A percentile compares a stretch with the other conserved stretches of the same genome.
Evolutionary conservation across 2,113 vertebrate species (phyloP).

Genomic region (Cricetomys ansorgei): DNA sequence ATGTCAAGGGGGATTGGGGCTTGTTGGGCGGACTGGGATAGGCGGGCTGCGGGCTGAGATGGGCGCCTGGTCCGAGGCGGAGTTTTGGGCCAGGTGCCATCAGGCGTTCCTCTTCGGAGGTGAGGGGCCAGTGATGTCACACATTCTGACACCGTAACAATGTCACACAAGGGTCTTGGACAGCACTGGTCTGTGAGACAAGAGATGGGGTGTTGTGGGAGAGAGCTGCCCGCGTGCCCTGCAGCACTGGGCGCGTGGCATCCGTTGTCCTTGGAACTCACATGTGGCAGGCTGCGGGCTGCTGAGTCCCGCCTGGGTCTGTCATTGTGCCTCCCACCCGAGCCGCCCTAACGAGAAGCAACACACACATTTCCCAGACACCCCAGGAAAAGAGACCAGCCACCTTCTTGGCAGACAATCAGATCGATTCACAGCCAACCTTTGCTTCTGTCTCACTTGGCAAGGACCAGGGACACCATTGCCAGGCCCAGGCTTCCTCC

Average conservation of each 20-base stretch:
- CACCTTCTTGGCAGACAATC: neutral
- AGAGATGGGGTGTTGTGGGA: neutral
- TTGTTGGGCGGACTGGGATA: neutral
- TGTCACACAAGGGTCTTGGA: neutral
- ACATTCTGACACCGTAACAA: neutral
- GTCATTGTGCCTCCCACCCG: accelerated
- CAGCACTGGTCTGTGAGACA: accelerated
- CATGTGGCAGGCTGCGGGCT: accelerated
- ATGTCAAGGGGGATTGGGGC: neutral
- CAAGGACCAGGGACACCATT: neutral
- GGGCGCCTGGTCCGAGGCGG: neutral
- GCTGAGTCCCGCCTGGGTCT: accelerated
- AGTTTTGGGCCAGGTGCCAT: accelerated
- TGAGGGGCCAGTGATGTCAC: neutral
- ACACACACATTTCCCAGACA: accelerated
- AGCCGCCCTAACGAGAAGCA: accelerated
- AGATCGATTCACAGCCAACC: neutral
- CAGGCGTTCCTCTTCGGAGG: accelerated
- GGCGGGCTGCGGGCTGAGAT: neutral
- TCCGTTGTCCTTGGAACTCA: accelerated
- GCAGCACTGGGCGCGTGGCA: accelerated
- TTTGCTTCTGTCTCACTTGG: neutral
- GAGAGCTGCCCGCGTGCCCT: accelerated
- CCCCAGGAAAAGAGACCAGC: neutral
- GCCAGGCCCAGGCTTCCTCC: neutral